These are phyloP conservation scores for Mionectes macconnelli DNA, from an alignment of 2,113 vertebrate genomes.

Conservation along the genomic window DNA sequence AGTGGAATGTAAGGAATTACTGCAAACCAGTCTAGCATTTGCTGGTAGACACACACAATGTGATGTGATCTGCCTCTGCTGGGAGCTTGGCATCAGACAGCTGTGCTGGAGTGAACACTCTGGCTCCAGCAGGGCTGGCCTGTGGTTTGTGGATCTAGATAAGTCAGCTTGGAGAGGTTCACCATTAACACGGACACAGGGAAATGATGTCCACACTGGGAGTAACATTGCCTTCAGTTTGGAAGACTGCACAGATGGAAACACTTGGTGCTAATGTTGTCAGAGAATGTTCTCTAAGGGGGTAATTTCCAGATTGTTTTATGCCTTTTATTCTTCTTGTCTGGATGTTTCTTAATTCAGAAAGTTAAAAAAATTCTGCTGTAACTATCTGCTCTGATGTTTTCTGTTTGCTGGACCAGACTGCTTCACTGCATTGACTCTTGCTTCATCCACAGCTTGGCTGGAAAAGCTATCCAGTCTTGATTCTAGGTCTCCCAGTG, in stretches of 20 bases:
- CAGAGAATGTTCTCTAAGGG: neutral
- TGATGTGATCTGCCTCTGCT: rapidly evolving
- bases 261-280: neutral
- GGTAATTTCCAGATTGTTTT: neutral
- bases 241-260: neutral
- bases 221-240: neutral
- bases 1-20: rapidly evolving
- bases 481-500: constrained; percentile 7
- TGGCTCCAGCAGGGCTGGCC: neutral
- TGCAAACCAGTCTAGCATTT: neutral
- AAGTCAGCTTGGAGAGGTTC: neutral
- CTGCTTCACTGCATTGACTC: neutral
- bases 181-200: neutral
- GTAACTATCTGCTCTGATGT: neutral
- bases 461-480: neutral
- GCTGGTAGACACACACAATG: neutral
- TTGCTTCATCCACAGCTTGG: constrained; percentile 14
- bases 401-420: neutral
- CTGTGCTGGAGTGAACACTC: neutral
- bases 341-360: neutral
- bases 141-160: neutral
- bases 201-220: neutral
- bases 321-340: neutral
- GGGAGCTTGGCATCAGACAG: neutral
- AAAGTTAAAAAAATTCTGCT: neutral